Evolutionary conservation across 2,113 vertebrate species (phyloP).

Genomic region (Synchiropus splendidus): DNA sequence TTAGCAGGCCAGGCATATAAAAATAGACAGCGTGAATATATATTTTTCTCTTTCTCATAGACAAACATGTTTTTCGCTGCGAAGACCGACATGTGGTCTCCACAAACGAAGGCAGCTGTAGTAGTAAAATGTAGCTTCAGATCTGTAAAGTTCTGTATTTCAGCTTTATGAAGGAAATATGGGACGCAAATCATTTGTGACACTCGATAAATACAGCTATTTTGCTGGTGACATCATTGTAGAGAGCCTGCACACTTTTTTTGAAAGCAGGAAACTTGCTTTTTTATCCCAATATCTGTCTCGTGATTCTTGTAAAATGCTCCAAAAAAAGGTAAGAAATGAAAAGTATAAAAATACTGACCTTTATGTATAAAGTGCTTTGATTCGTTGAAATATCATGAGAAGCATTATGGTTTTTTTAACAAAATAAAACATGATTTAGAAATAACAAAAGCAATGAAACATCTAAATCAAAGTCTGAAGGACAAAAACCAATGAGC

Average conservation of each 20-base stretch:
- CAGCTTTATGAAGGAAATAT: too few species aligned
- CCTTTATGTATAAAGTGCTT: slow-evolving; percentile 69
- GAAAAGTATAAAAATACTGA: slow-evolving; percentile 53
- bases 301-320: slow-evolving; percentile 18
- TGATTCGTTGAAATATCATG: slow-evolving; percentile 37
- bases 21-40: slow-evolving; percentile 33
- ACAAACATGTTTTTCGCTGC: slow-evolving; percentile 54
- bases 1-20: slow-evolving; percentile 8
- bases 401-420: slow-evolving; percentile 11
- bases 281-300: too few species aligned
- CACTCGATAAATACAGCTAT: too few species aligned
- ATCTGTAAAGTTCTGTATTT: too few species aligned
- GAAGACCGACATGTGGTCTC: slow-evolving; percentile 45
- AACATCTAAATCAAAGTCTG: slow-evolving; percentile 9
- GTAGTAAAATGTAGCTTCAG: slow-evolving; percentile 29
- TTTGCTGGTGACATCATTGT: too few species aligned
- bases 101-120: slow-evolving; percentile 24
- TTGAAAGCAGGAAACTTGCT: too few species aligned
- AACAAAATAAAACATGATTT: slow-evolving; percentile 18
- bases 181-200: too few species aligned
- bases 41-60: slow-evolving; percentile 36
- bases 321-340: slow-evolving; percentile 8
- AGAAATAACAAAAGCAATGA: slow-evolving; percentile 19
- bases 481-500: slow-evolving; percentile 4
- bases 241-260: too few species aligned